These are phyloP conservation scores for Cephus rjabovi DNA, from an alignment of 2,888 invertebrate species.

Conservation along the genomic window DNA sequence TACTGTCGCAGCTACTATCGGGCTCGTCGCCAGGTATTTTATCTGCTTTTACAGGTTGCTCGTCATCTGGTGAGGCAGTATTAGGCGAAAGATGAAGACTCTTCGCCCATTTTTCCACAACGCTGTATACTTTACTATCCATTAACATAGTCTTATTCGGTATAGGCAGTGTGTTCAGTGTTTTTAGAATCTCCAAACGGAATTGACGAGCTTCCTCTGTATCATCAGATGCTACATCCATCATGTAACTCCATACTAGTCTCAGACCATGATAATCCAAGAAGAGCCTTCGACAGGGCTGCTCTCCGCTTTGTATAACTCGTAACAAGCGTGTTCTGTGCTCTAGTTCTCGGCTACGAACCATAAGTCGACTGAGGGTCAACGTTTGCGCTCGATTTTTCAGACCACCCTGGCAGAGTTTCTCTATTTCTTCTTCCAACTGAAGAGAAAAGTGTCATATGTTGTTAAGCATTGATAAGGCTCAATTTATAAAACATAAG, in stretches of 20 bases:
- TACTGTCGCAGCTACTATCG: constrained; percentile 46
- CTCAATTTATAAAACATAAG: constrained; percentile 12
- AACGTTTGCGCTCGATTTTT: constrained; percentile 92
- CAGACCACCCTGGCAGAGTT: constrained; percentile 81
- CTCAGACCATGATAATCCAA: constrained; percentile 93
- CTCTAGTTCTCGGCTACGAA: constrained; percentile 86
- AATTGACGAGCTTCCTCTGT: constrained; percentile 63
- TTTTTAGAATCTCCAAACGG: constrained; percentile 77
- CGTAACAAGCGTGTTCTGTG: constrained; percentile 82
- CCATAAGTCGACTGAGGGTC: constrained; percentile 90
- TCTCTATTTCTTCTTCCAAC: constrained; percentile 91
- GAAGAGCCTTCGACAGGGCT: constrained; percentile 87
- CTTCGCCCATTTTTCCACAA: constrained; percentile 87
- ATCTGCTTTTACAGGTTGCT: constrained; percentile 35
- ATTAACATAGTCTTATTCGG: constrained; percentile 93
- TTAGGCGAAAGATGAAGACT: constrained; percentile 50
- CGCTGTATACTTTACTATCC: constrained; percentile 89
- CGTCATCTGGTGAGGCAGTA: constrained; percentile 58
- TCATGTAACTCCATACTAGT: constrained; percentile 93
- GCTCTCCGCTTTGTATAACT: constrained; percentile 82
- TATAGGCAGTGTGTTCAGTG: constrained; percentile 88
- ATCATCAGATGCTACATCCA: constrained; percentile 73
- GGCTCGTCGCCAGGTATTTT: constrained; percentile 39
- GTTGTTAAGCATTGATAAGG: background rate
- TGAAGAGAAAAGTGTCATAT: constrained; percentile 57